Base-by-base conservation (phyloP, 2,888 invertebrate species). In the Drosophila nr. perissopoda region DNA sequence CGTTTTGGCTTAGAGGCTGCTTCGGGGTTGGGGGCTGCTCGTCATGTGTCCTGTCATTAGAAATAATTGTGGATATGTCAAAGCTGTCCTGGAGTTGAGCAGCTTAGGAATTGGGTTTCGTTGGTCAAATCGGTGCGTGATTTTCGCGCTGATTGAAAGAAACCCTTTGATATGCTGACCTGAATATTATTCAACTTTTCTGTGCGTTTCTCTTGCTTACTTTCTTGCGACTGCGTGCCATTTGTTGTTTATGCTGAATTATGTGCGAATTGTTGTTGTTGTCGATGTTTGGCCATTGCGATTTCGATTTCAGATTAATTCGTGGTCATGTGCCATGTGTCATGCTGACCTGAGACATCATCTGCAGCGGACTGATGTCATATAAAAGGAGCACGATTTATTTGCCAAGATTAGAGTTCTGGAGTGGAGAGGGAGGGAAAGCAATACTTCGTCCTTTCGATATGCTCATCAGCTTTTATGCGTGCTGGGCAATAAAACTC, bases 1-100 rank as follows among this genome's bases (percentile, higher is more conserved):
- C 85, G 89, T 78, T 88, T 80, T 76, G 81, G 85, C 84, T 89
- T 89, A 81, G 78, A 57, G 25, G 29, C 27, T 10, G 33, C 38
- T 10, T 16, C 10, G 27, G 29, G 18, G 31, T 40, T 16, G 48
- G 7, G n/a, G 36, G 27, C 11, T 40, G 70, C 59, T 63, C 18
- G 36, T 82, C 83, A 81, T 62, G 57, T 88, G 88, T 81, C 81
- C 81, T 83, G 88, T 86, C 88, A 88, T 85, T 83, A 75, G 81
- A 88, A 88, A 86, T 86, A 85, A 86, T 86, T 75, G 70, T 77
- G 78, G 54, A 56, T 61, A 67, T 78, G 85, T 61, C 77, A 67
- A 53, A 57, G 51, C 27, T 48, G 53, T 27, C 46, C 33, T 29
- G 53, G 58, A 76, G 66, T 65, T 72, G 76, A 67, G 70, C 74